These are phyloP conservation scores for Charanyca ferruginea DNA, from an alignment of 2,888 invertebrate species.

Conservation along the genomic window DNA sequence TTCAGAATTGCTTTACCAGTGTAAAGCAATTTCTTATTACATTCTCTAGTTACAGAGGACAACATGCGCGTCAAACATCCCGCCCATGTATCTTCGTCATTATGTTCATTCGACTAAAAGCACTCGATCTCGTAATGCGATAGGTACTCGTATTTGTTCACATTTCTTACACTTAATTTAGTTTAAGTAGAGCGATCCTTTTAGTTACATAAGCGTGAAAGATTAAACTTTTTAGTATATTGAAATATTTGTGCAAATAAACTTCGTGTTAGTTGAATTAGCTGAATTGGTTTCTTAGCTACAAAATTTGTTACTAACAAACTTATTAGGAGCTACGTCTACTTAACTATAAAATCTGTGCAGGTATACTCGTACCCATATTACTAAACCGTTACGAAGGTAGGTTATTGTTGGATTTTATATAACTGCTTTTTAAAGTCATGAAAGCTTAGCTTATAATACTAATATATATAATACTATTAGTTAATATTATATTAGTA, in stretches of 20 bases:
- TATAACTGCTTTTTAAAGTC: no score
- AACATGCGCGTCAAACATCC: slow-evolving; percentile 51
- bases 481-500: no score
- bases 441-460: no score
- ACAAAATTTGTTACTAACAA: no score
- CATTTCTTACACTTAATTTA: slow-evolving; percentile 77
- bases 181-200: slow-evolving; percentile 73
- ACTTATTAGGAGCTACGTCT: no score
- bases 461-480: no score
- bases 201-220: slow-evolving; percentile 55
- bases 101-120: slow-evolving; percentile 79
- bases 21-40: slow-evolving; percentile 20
- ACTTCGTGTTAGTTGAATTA: slow-evolving; percentile 19
- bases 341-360: no score
- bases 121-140: slow-evolving; percentile 76
- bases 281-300: background rate
- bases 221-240: slow-evolving; percentile 58
- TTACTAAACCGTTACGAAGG: no score
- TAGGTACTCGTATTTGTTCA: slow-evolving; percentile 72
- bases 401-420: no score
- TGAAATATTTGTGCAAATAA: slow-evolving; percentile 45
- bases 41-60: slow-evolving; percentile 18
- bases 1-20: no score
- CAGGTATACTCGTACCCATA: no score
- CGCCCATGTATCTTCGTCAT: slow-evolving; percentile 64